phyloP scores from a whole-genome alignment of 2,888 invertebrate species.

The Xestia ashworthii region DNA sequence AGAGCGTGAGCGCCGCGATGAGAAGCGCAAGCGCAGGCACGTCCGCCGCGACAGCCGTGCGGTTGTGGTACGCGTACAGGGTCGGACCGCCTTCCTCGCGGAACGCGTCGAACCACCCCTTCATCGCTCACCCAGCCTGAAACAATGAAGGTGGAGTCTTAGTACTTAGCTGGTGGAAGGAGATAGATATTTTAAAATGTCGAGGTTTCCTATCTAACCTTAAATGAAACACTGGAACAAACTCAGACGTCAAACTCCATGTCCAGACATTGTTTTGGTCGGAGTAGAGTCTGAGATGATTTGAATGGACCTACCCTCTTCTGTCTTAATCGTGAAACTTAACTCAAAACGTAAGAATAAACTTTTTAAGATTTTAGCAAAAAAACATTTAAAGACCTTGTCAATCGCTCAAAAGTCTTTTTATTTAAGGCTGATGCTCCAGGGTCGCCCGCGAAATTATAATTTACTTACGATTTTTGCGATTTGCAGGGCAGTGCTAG shows the following conservation, averaged over 20 bases:
- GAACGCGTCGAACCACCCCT: constrained; percentile 99
- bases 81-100: constrained; percentile 99
- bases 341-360: not conserved
- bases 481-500: too few species aligned
- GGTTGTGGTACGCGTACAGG: constrained; percentile 97
- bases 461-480: too few species aligned
- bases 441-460: too few species aligned
- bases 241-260: not conserved
- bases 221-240: not conserved
- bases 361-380: too few species aligned
- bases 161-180: not conserved
- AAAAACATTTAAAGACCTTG: not conserved
- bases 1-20: constrained; percentile 97
- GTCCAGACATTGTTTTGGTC: not conserved
- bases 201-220: not conserved
- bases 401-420: not conserved
- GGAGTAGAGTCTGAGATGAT: not conserved
- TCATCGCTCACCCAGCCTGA: constrained; percentile 93
- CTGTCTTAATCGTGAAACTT: not conserved
- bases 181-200: not conserved
- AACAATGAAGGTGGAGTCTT: constrained; percentile 58
- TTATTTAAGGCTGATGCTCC: not conserved
- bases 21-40: constrained; percentile 96
- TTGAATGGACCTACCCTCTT: not conserved
- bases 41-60: constrained; percentile 98